phyloP scores from a whole-genome alignment of 2,797 vertebrate genomes.

The Bovichtus variegatus region DNA sequence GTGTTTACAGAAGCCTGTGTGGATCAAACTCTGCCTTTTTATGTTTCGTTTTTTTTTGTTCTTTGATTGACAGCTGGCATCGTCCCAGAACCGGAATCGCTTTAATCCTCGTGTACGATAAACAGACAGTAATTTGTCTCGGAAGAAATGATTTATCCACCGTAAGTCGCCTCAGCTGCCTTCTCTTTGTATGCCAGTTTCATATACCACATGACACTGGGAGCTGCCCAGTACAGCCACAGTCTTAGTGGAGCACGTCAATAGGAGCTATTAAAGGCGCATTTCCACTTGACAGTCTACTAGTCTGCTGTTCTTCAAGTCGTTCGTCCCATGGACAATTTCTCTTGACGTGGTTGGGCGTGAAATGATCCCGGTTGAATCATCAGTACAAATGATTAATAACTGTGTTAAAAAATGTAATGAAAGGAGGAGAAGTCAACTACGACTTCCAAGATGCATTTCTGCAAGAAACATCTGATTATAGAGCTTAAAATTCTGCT shows the following conservation, averaged over 20 bases:
- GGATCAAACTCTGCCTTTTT: constrained; percentile 41
- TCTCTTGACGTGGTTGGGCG: too few species aligned
- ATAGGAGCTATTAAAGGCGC: not conserved
- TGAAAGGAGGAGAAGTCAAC: too few species aligned
- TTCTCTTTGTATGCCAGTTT: constrained; percentile 11
- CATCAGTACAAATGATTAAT: too few species aligned
- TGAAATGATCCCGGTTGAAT: too few species aligned
- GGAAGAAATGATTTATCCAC: constrained; percentile 7
- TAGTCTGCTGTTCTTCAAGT: not conserved
- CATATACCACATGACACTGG: not conserved
- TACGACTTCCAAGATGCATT: too few species aligned
- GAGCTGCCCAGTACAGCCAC: constrained; percentile 3
- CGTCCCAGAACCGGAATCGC: constrained; percentile 27
- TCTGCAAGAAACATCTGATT: too few species aligned
- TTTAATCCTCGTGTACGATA: constrained; percentile 38
- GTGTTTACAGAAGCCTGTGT: constrained; percentile 9
- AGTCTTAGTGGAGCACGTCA: not conserved
- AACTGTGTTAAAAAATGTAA: too few species aligned
- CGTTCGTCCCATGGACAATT: too few species aligned
- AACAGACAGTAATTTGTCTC: constrained; percentile 51
- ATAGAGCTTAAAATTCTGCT: too few species aligned
- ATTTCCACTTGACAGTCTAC: not conserved
- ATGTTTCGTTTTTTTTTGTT: not conserved
- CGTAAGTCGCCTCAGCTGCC: constrained; percentile 25
- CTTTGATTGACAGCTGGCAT: constrained; percentile 49